phyloP scores from a whole-genome alignment of 2,888 invertebrate species.

The Agonum fuliginosum region DNA sequence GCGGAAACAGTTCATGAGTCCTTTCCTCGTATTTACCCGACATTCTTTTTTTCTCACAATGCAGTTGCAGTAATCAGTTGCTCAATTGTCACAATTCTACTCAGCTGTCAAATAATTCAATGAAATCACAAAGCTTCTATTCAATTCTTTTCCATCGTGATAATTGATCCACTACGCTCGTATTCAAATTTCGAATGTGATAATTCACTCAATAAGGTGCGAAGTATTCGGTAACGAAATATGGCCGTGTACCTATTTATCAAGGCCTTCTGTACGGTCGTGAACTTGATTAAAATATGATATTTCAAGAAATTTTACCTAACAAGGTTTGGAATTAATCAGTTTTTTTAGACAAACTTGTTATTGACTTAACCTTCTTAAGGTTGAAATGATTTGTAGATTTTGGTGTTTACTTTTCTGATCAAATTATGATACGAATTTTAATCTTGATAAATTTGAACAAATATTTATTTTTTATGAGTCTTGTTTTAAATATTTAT shows the following conservation, averaged over 20 bases:
- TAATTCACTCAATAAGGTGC: slow-evolving; percentile 29
- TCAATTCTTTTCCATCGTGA: background rate
- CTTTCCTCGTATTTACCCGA: background rate
- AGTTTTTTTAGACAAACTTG: background rate
- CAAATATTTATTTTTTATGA: background rate
- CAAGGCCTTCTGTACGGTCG: slow-evolving; percentile 19
- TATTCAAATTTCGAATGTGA: slow-evolving; percentile 20
- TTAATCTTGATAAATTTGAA: slow-evolving; percentile 17
- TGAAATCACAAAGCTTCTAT: slow-evolving; percentile 17
- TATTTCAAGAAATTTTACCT: background rate
- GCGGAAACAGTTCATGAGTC: background rate
- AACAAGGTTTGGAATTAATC: background rate
- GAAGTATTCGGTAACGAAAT: slow-evolving; percentile 32
- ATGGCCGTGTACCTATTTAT: slow-evolving; percentile 25
- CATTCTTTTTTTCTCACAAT: background rate
- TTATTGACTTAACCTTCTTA: slow-evolving; percentile 9
- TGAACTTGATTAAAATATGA: slow-evolving; percentile 22
- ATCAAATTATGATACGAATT: background rate
- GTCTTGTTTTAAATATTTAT: slow-evolving; percentile 14
- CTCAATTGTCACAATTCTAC: slow-evolving; percentile 1
- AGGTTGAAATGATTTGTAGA: background rate
- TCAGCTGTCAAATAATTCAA: slow-evolving; percentile 15
- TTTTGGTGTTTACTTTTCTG: background rate
- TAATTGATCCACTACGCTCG: slow-evolving; percentile 20
- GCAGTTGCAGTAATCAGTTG: background rate